Conservation (phyloP, 2,888 invertebrate genomes). For the Sarcophaga rosellei region DNA sequence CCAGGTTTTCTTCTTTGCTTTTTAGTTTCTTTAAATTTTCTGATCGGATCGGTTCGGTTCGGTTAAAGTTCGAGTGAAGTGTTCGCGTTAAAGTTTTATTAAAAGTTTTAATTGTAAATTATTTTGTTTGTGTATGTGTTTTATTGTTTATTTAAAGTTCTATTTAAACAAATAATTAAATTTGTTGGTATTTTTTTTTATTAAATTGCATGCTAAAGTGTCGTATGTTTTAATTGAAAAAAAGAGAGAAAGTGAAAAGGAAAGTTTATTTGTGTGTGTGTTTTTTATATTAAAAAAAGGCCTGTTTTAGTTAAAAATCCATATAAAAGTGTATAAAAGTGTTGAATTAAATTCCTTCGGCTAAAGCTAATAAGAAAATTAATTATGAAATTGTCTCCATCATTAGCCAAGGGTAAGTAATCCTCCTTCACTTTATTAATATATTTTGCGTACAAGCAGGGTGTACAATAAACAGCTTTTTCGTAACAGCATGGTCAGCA, state of each 20-base stretch:
- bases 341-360: neutral
- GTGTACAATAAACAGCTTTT: no score
- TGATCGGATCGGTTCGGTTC: no score
- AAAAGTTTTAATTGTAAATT: constrained; percentile 27
- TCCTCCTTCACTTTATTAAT: no score
- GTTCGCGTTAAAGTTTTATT: neutral
- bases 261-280: constrained; percentile 8
- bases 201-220: constrained; percentile 58
- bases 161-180: constrained; percentile 23
- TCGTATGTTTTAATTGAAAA: constrained; percentile 29
- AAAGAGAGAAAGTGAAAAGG: constrained; percentile 15
- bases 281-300: neutral
- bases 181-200: constrained; percentile 18
- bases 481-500: neutral
- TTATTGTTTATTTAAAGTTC: constrained; percentile 6
- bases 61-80: neutral
- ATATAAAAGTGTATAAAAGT: neutral
- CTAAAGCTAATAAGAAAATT: neutral
- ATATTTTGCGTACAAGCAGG: no score
- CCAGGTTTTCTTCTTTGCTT: no score
- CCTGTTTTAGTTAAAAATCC: neutral
- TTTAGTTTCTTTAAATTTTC: no score
- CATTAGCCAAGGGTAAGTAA: no score
- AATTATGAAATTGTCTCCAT: no score
- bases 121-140: constrained; percentile 17